Evolutionary conservation across 2,888 invertebrate genomes (phyloP), one percentile per base, ranked within the genome.

Genomic region (Zelleria hepariella): DNA sequence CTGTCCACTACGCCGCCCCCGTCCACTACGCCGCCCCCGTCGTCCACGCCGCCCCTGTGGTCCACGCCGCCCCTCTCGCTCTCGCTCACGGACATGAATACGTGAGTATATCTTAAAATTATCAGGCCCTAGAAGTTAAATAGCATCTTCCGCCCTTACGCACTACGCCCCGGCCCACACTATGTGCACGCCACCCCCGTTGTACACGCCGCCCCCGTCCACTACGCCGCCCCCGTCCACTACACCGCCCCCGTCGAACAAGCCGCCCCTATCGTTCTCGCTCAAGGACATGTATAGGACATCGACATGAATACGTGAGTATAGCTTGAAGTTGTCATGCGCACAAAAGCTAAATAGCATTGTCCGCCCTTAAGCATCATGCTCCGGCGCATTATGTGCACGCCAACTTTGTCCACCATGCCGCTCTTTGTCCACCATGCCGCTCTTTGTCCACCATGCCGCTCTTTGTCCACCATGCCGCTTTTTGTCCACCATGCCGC

Each of bases 81-180:
- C 81, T 84, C 63, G 62, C 64, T 53, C 54, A 54, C 18, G 54
- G 23, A 20, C 51, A 21, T 21, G 51, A 51, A 51, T 8, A 51
- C 23, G 51, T 51, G 51, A 25, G 23, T 23, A 48, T 24, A 5
- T 10, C n/a, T 27, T 15, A 51, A 20, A 21, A 48, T n/a, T 48
- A 18, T 20, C 8, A 49, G 1, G 1, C 18, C 20, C 20, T 4
- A 10, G 6, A 49, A 18, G 1, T 49, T 10, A n/a, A 49, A 49
- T 20, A 1, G n/a, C n/a, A n/a, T n/a, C n/a, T n/a, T n/a, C n/a
- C 60, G 75, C 79, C 21, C 84, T 86, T 3, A 79, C 72, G 42
- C 86, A 86, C 69, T 80, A 81, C 64, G 80, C 76, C 32, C 66
- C 72, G 6, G 81, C 70, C 25, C 61, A n/a, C n/a, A 79, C 80